Percentiles rank a stretch among this genome's conserved stretches.
These are phyloP conservation scores for Spondyliosoma cantharus DNA, from an alignment of 2,797 vertebrate genomes.

Conservation along the genomic window DNA sequence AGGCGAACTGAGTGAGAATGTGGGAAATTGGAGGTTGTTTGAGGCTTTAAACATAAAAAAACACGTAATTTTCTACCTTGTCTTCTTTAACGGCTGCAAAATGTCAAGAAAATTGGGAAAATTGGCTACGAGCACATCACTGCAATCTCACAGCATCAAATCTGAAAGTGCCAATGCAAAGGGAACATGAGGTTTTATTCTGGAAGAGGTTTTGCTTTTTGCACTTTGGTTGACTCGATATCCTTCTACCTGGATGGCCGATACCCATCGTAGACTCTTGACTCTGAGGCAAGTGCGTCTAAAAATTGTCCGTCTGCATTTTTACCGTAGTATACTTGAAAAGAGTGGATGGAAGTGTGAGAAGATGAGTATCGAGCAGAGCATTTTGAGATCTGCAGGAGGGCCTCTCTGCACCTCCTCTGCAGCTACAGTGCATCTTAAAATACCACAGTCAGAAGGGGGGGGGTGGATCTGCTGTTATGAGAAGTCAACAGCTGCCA, in stretches of 20 bases:
- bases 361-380: background rate
- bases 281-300: too few relatives aligned
- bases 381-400: background rate
- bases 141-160: background rate
- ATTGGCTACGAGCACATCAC: background rate
- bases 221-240: background rate
- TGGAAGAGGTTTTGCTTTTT: background rate
- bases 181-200: too few relatives aligned
- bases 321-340: background rate
- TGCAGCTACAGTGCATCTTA: background rate
- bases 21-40: background rate
- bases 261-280: too few relatives aligned
- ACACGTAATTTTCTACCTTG: too few relatives aligned
- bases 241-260: too few relatives aligned
- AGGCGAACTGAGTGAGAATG: background rate
- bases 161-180: background rate
- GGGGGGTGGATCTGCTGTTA: too few relatives aligned
- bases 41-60: background rate
- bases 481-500: background rate
- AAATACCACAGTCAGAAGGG: background rate
- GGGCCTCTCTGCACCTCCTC: slow-evolving; percentile 6
- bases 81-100: too few relatives aligned
- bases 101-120: too few relatives aligned
- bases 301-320: background rate
- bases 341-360: background rate